A percentile compares a stretch with the other conserved stretches of the same genome.
phyloP scores from a whole-genome alignment of 2,113 vertebrate species.

The Atherinomorus stipes region DNA sequence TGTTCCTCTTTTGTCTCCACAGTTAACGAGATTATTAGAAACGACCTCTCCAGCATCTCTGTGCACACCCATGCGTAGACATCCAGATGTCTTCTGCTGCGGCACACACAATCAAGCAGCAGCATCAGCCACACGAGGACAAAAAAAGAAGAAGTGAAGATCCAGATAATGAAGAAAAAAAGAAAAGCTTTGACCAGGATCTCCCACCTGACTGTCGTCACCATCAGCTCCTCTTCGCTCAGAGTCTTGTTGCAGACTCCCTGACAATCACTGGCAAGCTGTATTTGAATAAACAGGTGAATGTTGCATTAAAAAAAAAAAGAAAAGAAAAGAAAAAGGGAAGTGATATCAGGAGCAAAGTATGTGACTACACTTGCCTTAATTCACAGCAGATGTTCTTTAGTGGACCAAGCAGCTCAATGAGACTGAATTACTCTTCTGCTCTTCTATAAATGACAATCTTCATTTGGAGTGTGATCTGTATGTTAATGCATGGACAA shows the following conservation, averaged over 20 bases:
- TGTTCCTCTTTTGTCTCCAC: constrained; percentile 78
- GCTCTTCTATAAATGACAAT: constrained; percentile 58
- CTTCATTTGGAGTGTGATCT: constrained; percentile 62
- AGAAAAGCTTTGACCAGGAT: constrained; percentile 46
- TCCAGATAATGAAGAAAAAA: constrained; percentile 65
- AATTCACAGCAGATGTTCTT: constrained; percentile 74
- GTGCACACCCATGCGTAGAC: constrained; percentile 83
- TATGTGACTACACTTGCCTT: constrained; percentile 77
- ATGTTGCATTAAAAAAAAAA: constrained; percentile 54
- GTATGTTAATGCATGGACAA: constrained; percentile 63
- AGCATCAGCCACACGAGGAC: constrained; percentile 39
- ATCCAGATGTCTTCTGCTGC: constrained; percentile 45
- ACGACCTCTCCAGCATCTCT: constrained; percentile 93
- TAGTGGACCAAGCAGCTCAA: constrained; percentile 77
- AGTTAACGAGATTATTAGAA: constrained; percentile 98
- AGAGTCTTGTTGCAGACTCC: constrained; percentile 50
- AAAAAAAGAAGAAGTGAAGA: constrained; percentile 8
- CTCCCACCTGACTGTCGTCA: constrained; percentile 14
- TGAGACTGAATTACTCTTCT: constrained; percentile 60
- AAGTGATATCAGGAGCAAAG: constrained; percentile 69
- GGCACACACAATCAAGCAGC: constrained; percentile 17
- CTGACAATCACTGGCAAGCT: constrained; percentile 64
- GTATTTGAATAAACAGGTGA: constrained; percentile 67
- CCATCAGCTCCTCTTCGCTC: constrained; percentile 39
- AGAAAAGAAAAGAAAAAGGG: constrained; percentile 46